Conservation (phyloP, 2,797 vertebrate genomes). For the Oreochromis mossambicus region DNA sequence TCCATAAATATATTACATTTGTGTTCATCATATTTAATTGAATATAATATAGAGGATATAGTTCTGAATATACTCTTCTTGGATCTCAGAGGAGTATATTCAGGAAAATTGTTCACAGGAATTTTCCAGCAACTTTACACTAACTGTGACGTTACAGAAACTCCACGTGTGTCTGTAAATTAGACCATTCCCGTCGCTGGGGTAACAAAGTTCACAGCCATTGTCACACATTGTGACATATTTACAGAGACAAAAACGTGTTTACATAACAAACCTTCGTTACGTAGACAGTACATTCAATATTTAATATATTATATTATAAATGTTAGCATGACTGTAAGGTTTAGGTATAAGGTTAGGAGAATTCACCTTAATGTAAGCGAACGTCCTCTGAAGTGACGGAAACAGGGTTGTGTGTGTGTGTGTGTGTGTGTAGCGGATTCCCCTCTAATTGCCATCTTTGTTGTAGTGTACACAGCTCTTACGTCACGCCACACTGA, state of each 20-base stretch:
- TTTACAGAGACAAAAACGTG: not conserved
- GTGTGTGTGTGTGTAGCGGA: not conserved
- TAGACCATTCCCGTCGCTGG: not conserved
- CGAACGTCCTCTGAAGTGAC: rapidly evolving
- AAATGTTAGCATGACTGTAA: not conserved
- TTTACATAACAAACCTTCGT: rapidly evolving
- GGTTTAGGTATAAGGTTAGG: not conserved
- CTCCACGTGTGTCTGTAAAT: too few species aligned
- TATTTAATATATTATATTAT: not conserved
- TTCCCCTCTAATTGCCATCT: not conserved
- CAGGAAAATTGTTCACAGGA: not conserved
- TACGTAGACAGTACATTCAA: rapidly evolving
- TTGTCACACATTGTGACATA: not conserved
- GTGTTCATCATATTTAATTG: too few species aligned
- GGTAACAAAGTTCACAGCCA: rapidly evolving
- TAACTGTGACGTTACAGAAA: not conserved
- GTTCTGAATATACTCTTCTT: too few species aligned
- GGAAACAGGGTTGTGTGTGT: not conserved
- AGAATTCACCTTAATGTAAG: not conserved
- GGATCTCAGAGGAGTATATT: too few species aligned
- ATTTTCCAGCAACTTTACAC: too few species aligned
- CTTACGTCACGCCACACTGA: not conserved
- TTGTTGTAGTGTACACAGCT: not conserved
- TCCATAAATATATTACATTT: too few species aligned
- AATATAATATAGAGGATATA: too few species aligned